Conservation (phyloP, 2,888 invertebrate genomes). For the Aricia artaxerxes region DNA sequence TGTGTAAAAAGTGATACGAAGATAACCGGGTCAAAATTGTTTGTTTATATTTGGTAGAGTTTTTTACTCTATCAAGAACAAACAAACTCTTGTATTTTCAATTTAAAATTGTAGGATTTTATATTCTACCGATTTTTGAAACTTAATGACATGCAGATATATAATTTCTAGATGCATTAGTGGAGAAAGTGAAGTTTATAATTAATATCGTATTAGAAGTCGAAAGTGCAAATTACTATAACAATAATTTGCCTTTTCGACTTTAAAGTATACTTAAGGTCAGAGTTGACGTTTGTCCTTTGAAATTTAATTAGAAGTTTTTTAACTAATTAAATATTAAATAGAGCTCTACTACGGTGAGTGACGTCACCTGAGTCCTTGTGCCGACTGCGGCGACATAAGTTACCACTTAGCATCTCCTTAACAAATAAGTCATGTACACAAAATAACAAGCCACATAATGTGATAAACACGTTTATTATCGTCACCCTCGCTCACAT, state of each 20-base stretch:
- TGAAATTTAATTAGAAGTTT: neutral
- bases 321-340: neutral
- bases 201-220: neutral
- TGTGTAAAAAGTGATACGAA: no score
- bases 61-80: neutral
- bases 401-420: slow-evolving; percentile 24
- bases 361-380: neutral
- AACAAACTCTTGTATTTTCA: neutral
- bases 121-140: neutral
- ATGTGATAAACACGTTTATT: slow-evolving; percentile 75
- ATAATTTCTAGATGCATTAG: neutral
- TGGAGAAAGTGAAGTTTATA: neutral
- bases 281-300: neutral
- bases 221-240: neutral
- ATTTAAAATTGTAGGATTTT: neutral
- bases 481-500: slow-evolving; percentile 54
- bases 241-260: no score
- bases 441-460: slow-evolving; percentile 62
- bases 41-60: neutral
- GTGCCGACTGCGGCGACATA: neutral
- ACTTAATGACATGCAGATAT: neutral
- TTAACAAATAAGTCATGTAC: slow-evolving; percentile 44
- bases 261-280: neutral
- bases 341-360: neutral
- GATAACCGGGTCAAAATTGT: neutral